Base-by-base conservation (phyloP, 2,888 invertebrate species). In the Arenicola marina region DNA sequence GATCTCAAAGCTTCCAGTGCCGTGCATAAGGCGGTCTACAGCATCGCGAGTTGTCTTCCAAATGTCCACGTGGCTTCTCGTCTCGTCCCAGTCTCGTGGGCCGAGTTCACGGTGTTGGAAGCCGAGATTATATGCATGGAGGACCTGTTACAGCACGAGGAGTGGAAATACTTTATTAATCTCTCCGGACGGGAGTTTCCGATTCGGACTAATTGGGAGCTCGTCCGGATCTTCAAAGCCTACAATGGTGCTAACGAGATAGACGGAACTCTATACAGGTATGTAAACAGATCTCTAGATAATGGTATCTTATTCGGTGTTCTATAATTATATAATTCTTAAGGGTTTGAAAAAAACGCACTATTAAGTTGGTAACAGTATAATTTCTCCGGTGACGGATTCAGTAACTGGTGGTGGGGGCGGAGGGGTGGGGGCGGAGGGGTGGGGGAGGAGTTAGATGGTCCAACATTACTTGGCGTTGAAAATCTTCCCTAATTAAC, bases 21-120 rank as follows among this genome's bases (percentile, higher is more conserved):
- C 2, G 59, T 74, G 1, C 73, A 67, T 51, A 56, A 69, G 0
- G 57, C 70, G 1, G 69, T 78, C 38, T 61, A 65, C 38, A 62
- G 58, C 18, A 64, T 75, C 1, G 67, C 69, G 0, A 43, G 34
- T 4, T 77, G 79, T 61, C 69, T 79, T 56, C 63, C 71, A 21
- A 79, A 80, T 61, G 74, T 80, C 1, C 56, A 73, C 15, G 64
- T 80, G 11, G 64, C 75, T 1, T 57, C 72, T 26, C 61, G 71
- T 11, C 63, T 72, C 4, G 61, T 74, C 1, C 56, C 63, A 28
- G 73, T 80, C 1, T 28, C 43, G 28, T 72, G 69, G 69, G 69
- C 54, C 18, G 71, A 67, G 33, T 63, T 63, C 34, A 32, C 61
- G 2, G 59, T 73, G 1, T 29, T 72, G 11, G 61, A 65, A 43